Conservation (phyloP, 2,113 vertebrate species). For the Rhadina sibilatrix region DNA sequence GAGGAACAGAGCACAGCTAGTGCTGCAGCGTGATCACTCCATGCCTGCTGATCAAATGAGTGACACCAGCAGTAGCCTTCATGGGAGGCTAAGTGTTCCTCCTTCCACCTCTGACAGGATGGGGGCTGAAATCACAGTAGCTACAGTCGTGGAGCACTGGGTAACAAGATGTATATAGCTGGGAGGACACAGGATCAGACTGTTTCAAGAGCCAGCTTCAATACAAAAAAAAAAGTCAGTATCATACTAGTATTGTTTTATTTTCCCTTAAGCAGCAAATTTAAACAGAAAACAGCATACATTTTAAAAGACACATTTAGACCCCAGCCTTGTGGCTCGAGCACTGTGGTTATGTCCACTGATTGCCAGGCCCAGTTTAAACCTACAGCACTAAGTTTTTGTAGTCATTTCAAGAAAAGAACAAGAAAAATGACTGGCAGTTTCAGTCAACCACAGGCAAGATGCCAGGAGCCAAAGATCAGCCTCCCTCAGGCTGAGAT, state of each 20-base stretch:
- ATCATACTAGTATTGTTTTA: background rate
- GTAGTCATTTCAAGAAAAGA: constrained; percentile 27
- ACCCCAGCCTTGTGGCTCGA: background rate
- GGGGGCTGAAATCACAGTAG: background rate
- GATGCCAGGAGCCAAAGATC: constrained; percentile 72
- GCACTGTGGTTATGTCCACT: background rate
- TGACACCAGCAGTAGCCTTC: constrained; percentile 36
- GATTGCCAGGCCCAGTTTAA: background rate
- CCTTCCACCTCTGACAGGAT: constrained; percentile 50
- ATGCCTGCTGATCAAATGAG: constrained; percentile 47
- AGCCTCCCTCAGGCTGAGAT: constrained; percentile 65
- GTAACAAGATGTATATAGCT: background rate
- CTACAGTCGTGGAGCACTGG: background rate
- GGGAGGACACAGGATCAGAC: background rate
- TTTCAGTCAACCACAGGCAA: constrained; percentile 68
- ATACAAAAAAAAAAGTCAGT: background rate
- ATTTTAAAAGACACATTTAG: constrained; percentile 4
- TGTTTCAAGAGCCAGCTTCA: background rate
- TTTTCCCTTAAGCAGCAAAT: background rate
- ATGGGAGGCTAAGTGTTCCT: constrained; percentile 30
- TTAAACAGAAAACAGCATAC: background rate
- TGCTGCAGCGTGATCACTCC: background rate
- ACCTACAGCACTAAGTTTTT: constrained; percentile 59
- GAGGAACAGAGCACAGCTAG: background rate
- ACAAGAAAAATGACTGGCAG: constrained; percentile 60